Percentiles rank a stretch among this genome's conserved stretches.
phyloP scores from a whole-genome alignment of 2,797 vertebrate species.

The Rousettus madagascariensis region DNA sequence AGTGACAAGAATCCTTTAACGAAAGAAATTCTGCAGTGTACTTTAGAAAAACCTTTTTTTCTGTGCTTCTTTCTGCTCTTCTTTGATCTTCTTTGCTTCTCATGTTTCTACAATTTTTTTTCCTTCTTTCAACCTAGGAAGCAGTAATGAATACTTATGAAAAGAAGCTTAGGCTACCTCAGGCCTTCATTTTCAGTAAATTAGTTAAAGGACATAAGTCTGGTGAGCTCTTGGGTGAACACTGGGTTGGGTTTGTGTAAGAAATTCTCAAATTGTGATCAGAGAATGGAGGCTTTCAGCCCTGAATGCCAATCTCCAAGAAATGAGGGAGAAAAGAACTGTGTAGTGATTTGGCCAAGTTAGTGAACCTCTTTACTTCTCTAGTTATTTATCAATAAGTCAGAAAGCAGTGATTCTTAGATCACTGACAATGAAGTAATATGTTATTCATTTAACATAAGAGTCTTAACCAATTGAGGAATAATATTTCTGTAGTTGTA shows the following conservation, averaged over 20 bases:
- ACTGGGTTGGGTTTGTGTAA: neutral
- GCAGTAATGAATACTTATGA: slow-evolving; percentile 58
- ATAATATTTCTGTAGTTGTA: neutral
- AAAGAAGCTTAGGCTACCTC: neutral
- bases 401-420: neutral
- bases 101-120: slow-evolving; percentile 33
- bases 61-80: neutral
- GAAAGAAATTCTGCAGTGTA: slow-evolving; percentile 19
- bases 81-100: slow-evolving; percentile 72
- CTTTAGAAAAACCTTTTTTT: slow-evolving; percentile 45
- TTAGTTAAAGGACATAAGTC: neutral
- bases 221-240: neutral
- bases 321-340: neutral
- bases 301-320: neutral
- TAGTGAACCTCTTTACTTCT: neutral
- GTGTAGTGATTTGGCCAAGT: neutral
- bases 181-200: slow-evolving; percentile 16
- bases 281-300: neutral
- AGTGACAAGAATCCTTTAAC: slow-evolving; percentile 53
- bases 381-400: neutral
- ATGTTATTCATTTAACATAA: neutral
- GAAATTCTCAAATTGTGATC: neutral
- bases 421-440: neutral
- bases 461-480: neutral
- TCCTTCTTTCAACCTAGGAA: slow-evolving; percentile 48